Base-by-base conservation (phyloP, 1,140 invertebrate genomes). In the Thaumetopoea pityocampa region DNA sequence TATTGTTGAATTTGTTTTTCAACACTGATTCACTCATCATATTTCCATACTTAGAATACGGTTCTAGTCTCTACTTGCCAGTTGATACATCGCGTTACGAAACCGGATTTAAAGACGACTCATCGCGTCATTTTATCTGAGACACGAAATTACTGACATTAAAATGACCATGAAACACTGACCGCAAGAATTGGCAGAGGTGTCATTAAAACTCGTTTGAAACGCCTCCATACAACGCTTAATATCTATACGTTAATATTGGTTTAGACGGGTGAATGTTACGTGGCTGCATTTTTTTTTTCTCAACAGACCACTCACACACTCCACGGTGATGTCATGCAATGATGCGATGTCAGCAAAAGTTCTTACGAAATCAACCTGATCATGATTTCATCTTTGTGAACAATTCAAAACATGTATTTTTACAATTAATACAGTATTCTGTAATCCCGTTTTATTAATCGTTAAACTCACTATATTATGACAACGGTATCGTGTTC, bases 101-200 rank as follows among this genome's bases (percentile, higher is more conserved):
- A 67, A 79, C 66, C 63, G 60, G 65, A 73, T 71, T 71, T 54
- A 22, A 24, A 24, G 53, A 47, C 40, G 42, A 44, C 33, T 48
- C 29, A 54, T 37, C 46, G 30, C 29, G 48, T 51, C 40, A 53
- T 48, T 43, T n/a, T n/a, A n/a, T 38, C 40, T 43, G 48, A 49
- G 33, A 51, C 51, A 42, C 51, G 51, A 44, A 59, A 53, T 67
- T 60, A 27, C 32, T 74, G 64, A 73, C 64, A 74, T 74, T 72
- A 71, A 67, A 64, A 63, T 34, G 59, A 51, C 59, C 65, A 27
- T 78, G 61, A 65, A 62, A 62, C 59, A 64, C 34, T 64, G 51
- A 57, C 38, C 54, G 46, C 47, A 40, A 38, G 43, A 33, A 19
- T 33, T 35, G 41, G 35, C 30, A 28, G 22, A 40, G 18, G 26